A percentile compares a stretch with the other conserved stretches of the same genome.
Conservation (phyloP, 1,140 invertebrate species). For the Macrotrachela quadricornifera region DNA sequence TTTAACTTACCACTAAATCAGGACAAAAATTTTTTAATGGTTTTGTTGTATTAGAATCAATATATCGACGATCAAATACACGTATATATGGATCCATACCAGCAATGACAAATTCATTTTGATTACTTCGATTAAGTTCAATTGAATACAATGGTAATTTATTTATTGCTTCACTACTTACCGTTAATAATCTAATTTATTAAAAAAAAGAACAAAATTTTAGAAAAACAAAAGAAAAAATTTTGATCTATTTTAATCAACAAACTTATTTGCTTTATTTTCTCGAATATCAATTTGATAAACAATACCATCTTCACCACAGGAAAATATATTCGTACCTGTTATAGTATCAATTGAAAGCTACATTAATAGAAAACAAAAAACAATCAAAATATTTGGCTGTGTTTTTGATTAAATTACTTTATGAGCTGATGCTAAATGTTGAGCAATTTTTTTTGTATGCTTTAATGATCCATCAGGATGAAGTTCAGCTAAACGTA, state of each 20-base stretch:
- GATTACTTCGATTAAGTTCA: slow-evolving; percentile 52
- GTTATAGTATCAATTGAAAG: slow-evolving; percentile 47
- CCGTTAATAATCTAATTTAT: slow-evolving; percentile 29
- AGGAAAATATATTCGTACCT: slow-evolving; percentile 55
- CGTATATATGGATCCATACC: slow-evolving; percentile 40
- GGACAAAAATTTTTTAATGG: not conserved
- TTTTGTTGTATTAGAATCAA: slow-evolving; percentile 15
- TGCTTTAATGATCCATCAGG: slow-evolving; percentile 32
- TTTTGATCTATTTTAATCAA: not conserved
- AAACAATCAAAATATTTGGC: not conserved
- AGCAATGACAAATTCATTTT: slow-evolving; percentile 54
- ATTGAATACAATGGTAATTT: slow-evolving; percentile 62
- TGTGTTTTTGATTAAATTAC: slow-evolving; percentile 14
- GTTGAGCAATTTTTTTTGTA: slow-evolving; percentile 43
- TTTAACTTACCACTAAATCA: too few species aligned
- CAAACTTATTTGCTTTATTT: slow-evolving; percentile 42
- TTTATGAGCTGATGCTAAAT: slow-evolving; percentile 50
- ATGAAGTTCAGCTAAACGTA: slow-evolving; percentile 39
- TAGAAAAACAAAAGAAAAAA: too few species aligned
- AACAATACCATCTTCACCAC: slow-evolving; percentile 63
- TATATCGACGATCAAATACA: slow-evolving; percentile 29
- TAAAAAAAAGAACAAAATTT: not conserved
- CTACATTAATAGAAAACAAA: slow-evolving; percentile 22
- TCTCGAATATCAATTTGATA: slow-evolving; percentile 56
- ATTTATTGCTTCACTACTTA: slow-evolving; percentile 37